Evolutionary conservation across 2,888 invertebrate species (phyloP), one percentile per base, ranked within the genome.

Genomic region (Acronicta psi): DNA sequence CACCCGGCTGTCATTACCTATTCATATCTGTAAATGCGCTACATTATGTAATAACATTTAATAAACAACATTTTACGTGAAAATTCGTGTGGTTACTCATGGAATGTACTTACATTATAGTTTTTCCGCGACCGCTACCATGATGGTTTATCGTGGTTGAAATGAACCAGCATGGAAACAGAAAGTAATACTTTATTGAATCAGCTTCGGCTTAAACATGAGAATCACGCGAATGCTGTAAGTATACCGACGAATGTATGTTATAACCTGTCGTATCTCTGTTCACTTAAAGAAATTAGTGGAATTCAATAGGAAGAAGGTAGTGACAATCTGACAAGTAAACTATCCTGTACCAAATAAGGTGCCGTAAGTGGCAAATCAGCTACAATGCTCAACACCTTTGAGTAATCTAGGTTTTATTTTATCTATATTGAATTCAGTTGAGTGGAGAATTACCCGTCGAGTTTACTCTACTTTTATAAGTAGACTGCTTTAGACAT

Each of bases 131-230:
- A 67, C 61, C 57, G 46, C 14, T 67, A 75, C 55, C 71, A 83
- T 77, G 77, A 68, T 67, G 73, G 70, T 72, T 61, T 63, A 47
- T 55, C 59, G 58, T 68, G 44, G 51, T 69, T 74, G 49, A 69
- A 64, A 51, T 45, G 31, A 72, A 64, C 36, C 72, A 83, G 18
- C 59, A 92, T 92, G 92, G 91, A 90, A 69, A 82, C 83, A 31
- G 90, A 88, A 61, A 90, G 86, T 80, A 83, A 78, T 60, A 80
- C 70, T 51, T 69, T 88, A 23, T 62, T 91, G 55, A 82, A 87
- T 69, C 84, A 85, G 74, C 79, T 91, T 60, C 81, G 83, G 59
- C 54, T 82, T 42, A 89, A 86, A 73, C 87, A 90, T 76, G 87
- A 85, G 46, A 85, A 86, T 76, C 82, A 78, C 34, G 64, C 78